phyloP scores from a whole-genome alignment of 2,113 vertebrate genomes.

The Ailuropoda melanoleuca region DNA sequence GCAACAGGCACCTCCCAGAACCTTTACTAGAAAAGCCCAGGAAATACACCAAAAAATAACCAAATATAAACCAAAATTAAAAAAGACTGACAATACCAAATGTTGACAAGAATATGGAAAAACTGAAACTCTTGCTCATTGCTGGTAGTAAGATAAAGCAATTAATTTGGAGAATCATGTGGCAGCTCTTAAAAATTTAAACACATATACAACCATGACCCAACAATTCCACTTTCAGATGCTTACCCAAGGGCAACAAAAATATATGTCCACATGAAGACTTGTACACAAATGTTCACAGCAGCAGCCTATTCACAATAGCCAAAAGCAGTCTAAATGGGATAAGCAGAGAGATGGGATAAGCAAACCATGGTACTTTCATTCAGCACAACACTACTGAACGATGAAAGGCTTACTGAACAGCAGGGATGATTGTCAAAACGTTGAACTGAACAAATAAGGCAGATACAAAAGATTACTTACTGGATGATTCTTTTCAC shows the following conservation, averaged over 20 bases:
- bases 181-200: neutral
- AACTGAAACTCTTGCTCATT: neutral
- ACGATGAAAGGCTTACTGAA: neutral
- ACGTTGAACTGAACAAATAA: neutral
- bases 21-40: neutral
- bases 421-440: neutral
- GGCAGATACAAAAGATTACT: neutral
- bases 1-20: accelerated
- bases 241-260: neutral
- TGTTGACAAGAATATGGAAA: neutral
- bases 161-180: neutral
- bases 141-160: neutral
- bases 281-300: neutral
- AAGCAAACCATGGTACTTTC: neutral
- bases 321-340: neutral
- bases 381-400: neutral
- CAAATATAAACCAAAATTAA: neutral
- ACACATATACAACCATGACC: neutral
- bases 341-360: neutral
- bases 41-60: neutral
- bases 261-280: neutral
- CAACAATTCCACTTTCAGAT: neutral
- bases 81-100: neutral
- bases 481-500: neutral
- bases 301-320: neutral